These are phyloP conservation scores for Myotis daubentonii DNA, from an alignment of 2,797 vertebrate genomes.

Conservation along the genomic window DNA sequence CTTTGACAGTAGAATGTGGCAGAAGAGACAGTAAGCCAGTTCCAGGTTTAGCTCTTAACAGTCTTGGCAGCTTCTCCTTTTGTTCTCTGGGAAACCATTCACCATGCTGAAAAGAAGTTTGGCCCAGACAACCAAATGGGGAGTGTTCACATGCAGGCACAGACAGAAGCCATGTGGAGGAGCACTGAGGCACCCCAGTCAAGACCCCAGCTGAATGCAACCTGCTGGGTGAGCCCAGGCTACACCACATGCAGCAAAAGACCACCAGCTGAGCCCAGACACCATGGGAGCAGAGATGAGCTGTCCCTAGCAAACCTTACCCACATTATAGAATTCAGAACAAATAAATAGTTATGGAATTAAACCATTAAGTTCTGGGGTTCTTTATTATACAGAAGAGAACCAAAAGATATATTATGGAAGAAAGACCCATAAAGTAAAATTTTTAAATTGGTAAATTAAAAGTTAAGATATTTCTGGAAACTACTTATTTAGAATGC, in stretches of 20 bases:
- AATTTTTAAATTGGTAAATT: background rate
- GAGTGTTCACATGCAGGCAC: background rate
- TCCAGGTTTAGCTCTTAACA: background rate
- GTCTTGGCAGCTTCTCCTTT: background rate
- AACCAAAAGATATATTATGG: background rate
- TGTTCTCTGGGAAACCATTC: background rate
- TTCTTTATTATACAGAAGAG: background rate
- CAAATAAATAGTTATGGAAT: background rate
- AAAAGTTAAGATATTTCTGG: slow-evolving; percentile 51
- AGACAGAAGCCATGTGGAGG: background rate
- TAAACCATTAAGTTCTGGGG: slow-evolving; percentile 4
- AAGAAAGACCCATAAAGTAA: background rate
- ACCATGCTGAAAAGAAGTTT: background rate
- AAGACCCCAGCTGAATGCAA: background rate
- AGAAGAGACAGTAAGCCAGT: background rate
- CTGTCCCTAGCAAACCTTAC: background rate
- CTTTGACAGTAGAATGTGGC: background rate
- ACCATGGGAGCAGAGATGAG: background rate
- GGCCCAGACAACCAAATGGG: background rate
- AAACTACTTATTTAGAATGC: slow-evolving; percentile 25
- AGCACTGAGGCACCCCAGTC: background rate
- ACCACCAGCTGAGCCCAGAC: background rate
- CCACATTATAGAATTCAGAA: background rate
- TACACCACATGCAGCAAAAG: background rate
- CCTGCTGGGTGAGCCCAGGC: background rate